Base-by-base conservation (phyloP, 2,888 invertebrate species). In the Lasioglossum zephyrum region DNA sequence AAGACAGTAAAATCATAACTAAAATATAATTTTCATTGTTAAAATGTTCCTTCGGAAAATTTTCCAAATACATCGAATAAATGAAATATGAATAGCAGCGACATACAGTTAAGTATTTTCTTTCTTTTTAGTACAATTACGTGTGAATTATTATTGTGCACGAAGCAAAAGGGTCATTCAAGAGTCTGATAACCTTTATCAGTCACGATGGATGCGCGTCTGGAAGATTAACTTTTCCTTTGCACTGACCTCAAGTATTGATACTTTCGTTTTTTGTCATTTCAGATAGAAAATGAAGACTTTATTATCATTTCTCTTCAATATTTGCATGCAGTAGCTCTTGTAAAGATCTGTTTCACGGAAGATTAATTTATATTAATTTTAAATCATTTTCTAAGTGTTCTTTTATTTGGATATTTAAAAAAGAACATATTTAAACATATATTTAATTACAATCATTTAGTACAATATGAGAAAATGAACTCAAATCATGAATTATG, bases 101-200 rank as follows among this genome's bases (percentile, higher is more conserved):
- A 6, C 2, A 63, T 63, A 16, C 31, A 6, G 16, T 63, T 16
- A 16, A 16, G 0, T 18, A 31, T 18, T 5, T 31, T 16, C 13
- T 63, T 63, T 26, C 6, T 63, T 31, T 63, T 63, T 4, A 22
- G 22, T 36, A n/a, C 11, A 41, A 22, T 41, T 39, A 9, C 22
- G 11, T 6, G 36, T 22, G 57, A 69, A 36, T 69, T 18, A 77
- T 49, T 69, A 57, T 57, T n/a, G 18, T 18, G 69, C 41, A 39
- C 4, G 6, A 8, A 53, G 9, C 31, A 44, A 4, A 31, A 73
- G 3, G 18, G 18, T 79, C 18, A 47, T 4, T 36, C 22, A 9
- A 53, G 41, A 41, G 22, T 6, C 22, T 39, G 81, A 77, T 60
- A 81, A 47, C 26, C 39, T 77, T 81, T 77, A 81, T 81, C 60